Evolutionary conservation across 2,888 invertebrate species (phyloP), one percentile per base, ranked within the genome.

Genomic region (Fragum fragum): DNA sequence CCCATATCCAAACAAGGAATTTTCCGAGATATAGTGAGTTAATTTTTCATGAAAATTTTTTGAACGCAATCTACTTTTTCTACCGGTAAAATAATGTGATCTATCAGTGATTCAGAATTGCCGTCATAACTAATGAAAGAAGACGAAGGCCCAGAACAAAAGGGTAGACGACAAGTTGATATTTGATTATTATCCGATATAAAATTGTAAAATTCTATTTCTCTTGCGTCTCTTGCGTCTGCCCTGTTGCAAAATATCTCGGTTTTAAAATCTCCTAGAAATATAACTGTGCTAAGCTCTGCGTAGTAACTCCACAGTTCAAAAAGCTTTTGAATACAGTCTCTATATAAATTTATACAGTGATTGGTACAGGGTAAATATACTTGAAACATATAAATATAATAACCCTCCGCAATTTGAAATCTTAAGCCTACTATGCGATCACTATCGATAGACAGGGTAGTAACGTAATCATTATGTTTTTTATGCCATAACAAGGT

Each of bases 361-460:
- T 57, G 57, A 26, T 57, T 57, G 11, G 57, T 57, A n/a, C 57
- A 57, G 11, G 57, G 57, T 57, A 57, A n/a, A 57, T 57, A 57
- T 14, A 57, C 57, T 57, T 57, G 57, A 26, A 57, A 57, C 11
- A 57, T 18, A 14, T 23, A 57, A 23, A 57, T 23, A 23, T 26
- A 57, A 3, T 57, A 14, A 14, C n/a, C 26, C 11, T 26, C n/a
- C n/a, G 57, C 11, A 11, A 57, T 26, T 57, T 57, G 21, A 57
- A 57, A 26, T 9, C 57, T n/a, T 57, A 57, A 18, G 11, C 57
- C 57, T 57, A 23, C 57, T 23, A 57, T 57, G 26, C 57, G 57
- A 26, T 57, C 57, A 57, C 26, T 57, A 57, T 57, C 57, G 11
- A 57, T 57, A 14, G 57, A 57, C 21, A 57, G 23, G 11, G 57